phyloP scores from a whole-genome alignment of 2,888 invertebrate genomes.

The Amblyjoppa fuscipennis region DNA sequence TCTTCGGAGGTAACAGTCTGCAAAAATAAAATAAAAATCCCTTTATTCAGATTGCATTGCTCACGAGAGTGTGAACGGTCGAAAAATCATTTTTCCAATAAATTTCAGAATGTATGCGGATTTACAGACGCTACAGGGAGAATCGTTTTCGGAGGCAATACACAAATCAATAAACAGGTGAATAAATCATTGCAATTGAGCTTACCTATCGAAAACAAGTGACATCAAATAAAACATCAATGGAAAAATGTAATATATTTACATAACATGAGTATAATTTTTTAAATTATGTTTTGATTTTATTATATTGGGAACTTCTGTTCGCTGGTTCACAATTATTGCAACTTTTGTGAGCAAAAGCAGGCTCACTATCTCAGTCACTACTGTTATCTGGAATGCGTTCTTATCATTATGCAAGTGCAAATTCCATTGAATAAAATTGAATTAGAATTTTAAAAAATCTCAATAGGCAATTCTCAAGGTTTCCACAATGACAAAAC shows the following conservation, averaged over 20 bases:
- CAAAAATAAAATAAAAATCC: not conserved
- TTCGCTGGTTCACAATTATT: too few relatives aligned
- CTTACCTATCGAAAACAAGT: too few relatives aligned
- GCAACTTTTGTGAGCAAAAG: too few relatives aligned
- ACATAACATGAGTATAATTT: not conserved
- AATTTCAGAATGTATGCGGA: not conserved
- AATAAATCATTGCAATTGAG: too few relatives aligned
- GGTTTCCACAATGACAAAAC: not conserved
- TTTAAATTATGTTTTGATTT: too few relatives aligned
- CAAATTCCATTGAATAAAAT: not conserved
- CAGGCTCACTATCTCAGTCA: too few relatives aligned
- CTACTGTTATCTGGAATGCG: too few relatives aligned
- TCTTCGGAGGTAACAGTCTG: constrained; percentile 57
- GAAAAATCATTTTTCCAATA: not conserved
- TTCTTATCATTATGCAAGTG: too few relatives aligned
- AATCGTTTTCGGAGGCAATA: not conserved
- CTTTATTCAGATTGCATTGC: not conserved
- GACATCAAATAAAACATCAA: not conserved
- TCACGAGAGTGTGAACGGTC: not conserved
- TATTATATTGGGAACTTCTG: too few relatives aligned
- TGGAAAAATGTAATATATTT: not conserved
- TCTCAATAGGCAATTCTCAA: not conserved
- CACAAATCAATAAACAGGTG: not conserved
- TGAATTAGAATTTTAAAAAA: not conserved
- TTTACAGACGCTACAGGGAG: not conserved